Base-by-base conservation (phyloP, 1,140 invertebrate genomes). In the Brachionus koreanus region DNA sequence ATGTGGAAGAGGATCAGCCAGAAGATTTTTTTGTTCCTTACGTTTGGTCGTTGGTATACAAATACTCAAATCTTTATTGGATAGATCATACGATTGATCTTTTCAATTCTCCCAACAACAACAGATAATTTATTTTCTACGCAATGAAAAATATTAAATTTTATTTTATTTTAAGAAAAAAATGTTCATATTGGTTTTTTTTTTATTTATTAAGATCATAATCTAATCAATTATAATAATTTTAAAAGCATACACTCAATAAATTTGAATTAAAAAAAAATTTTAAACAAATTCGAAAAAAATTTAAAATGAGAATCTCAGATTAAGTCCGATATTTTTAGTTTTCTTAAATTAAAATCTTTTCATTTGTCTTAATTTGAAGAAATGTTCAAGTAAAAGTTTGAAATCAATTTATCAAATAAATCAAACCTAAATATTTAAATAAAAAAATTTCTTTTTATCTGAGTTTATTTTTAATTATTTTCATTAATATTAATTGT, bases 21-120 rank as follows among this genome's bases (percentile, higher is more conserved):
- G 96, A 98, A 87, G 96, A 98, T 86, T 99, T 99, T 90, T 99
- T 99, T 89, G 95, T 98, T 85, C 97, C 97, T 7, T 99, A 99
- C 87, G 93, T 98, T 43, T 99, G 97, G 97, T 93, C 94, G 5
- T 23, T 82, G 16, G 79, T 96, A 29, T 93, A 91, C 84, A 91
- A 92, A 84, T 92, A 92, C 84, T 94, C 93, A 0, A 91, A 92
- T 49, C 90, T 97, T 19, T 92, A 94, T 88, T 96, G 94, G 92
- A 93, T 79, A 13, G 76, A 79, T 57, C 76, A 79, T 87, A 46
- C 69, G 23, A 23, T 74, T 46, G 43, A 74, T 19, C 29, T 74
- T 5, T 46, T 74, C 23, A 46, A 46, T 46, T 23, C 69, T 2
- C 5, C 7, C 7, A 43, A 74, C 0, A 23, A 46, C 13, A 16